Conservation (phyloP, 2,888 invertebrate genomes). For the Lydus trimaculatus region DNA sequence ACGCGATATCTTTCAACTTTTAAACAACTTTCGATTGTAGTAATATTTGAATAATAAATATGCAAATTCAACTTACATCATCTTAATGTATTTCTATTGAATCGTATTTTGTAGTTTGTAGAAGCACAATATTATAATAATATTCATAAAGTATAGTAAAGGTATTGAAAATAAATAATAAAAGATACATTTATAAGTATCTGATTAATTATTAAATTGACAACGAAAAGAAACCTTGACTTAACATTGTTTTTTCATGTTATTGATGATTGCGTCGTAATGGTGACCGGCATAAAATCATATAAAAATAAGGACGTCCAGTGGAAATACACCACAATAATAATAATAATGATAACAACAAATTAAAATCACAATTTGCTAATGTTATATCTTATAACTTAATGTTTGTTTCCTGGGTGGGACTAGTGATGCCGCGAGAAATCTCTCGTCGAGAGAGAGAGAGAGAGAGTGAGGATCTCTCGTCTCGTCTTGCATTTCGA, state of each 20-base stretch:
- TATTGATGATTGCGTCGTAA: slow-evolving; percentile 28
- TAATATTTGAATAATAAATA: slow-evolving; percentile 9
- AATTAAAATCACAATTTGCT: no score
- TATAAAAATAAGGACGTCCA: slow-evolving; percentile 29
- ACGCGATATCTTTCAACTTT: background rate
- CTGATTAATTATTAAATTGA: slow-evolving; percentile 20
- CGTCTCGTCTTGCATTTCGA: no score
- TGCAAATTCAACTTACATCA: slow-evolving; percentile 13
- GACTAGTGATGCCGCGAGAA: no score
- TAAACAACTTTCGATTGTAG: slow-evolving; percentile 8
- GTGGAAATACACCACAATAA: slow-evolving; percentile 20
- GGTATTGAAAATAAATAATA: background rate
- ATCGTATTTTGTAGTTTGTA: background rate
- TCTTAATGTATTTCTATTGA: background rate
- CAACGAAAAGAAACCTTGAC: slow-evolving; percentile 29
- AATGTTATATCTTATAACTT: no score
- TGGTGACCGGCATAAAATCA: slow-evolving; percentile 33
- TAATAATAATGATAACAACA: no score
- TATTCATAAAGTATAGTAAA: background rate
- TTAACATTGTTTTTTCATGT: slow-evolving; percentile 32
- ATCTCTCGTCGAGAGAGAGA: no score
- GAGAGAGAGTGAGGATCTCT: no score
- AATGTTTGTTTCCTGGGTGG: no score
- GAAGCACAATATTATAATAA: background rate
- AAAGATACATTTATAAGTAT: background rate